Evolutionary conservation across 2,797 vertebrate genomes (phyloP).

Genomic region (Podarcis siculus): DNA sequence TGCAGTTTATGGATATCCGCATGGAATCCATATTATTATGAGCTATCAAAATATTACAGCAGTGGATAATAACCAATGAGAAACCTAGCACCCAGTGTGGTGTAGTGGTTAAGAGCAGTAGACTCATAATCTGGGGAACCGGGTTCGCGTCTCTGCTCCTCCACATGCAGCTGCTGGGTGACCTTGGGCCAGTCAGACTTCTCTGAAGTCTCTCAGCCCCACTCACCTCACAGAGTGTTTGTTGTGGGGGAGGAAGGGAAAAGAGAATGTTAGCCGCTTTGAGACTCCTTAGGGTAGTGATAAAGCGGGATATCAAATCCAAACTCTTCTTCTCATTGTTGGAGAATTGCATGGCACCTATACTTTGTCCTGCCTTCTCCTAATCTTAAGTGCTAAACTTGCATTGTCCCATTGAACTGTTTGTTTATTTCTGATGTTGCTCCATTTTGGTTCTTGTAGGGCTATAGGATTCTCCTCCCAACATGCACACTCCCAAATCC

Average conservation of each 20-base stretch:
- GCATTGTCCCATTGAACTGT: not conserved
- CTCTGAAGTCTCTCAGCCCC: too few relatives aligned
- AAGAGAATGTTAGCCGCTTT: too few relatives aligned
- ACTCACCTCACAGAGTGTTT: too few relatives aligned
- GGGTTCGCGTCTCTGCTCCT: too few relatives aligned
- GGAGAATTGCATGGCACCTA: not conserved
- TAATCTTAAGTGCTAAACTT: slow-evolving; percentile 20
- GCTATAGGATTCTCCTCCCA: not conserved
- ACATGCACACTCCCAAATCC: not conserved
- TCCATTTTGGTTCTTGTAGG: not conserved
- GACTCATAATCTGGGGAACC: too few relatives aligned
- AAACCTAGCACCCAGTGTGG: not conserved
- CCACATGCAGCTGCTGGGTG: too few relatives aligned
- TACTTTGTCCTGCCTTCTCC: too few relatives aligned
- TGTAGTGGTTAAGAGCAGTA: too few relatives aligned
- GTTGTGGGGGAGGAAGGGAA: too few relatives aligned
- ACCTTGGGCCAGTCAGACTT: too few relatives aligned
- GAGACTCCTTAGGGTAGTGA: too few relatives aligned
- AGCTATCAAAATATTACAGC: not conserved
- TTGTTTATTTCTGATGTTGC: not conserved
- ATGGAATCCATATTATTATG: not conserved
- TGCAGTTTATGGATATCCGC: not conserved
- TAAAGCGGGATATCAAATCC: too few relatives aligned
- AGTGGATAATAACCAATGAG: not conserved
- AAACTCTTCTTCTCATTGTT: not conserved